Percentiles rank a stretch among this genome's conserved stretches.
Conservation (phyloP, 2,113 vertebrate species). For the Centropus unirufus region DNA sequence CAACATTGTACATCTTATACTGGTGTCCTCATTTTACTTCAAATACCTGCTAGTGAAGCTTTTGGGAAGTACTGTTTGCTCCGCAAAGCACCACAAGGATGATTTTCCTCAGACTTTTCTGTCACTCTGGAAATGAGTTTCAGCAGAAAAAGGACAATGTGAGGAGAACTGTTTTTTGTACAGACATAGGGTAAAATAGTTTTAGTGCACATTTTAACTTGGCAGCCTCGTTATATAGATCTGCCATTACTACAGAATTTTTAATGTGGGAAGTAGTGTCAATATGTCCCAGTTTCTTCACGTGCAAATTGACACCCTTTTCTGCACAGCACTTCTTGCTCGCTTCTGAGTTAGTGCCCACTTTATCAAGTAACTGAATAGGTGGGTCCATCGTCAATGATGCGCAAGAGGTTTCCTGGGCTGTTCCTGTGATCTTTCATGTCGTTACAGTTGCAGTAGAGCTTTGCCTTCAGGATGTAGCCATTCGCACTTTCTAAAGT, state of each 20-base stretch:
- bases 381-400: background rate
- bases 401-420: background rate
- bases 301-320: background rate
- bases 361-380: background rate
- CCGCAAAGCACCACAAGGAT: background rate
- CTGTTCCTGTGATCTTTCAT: rapidly evolving
- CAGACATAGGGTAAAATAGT: background rate
- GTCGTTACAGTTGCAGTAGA: rapidly evolving
- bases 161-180: background rate
- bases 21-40: background rate
- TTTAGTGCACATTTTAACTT: background rate
- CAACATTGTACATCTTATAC: background rate
- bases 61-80: background rate
- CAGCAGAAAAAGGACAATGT: background rate
- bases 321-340: rapidly evolving
- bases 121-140: background rate
- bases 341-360: background rate
- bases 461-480: background rate
- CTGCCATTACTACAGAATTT: background rate
- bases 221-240: rapidly evolving
- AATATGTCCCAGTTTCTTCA: background rate
- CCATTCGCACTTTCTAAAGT: background rate
- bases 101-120: background rate
- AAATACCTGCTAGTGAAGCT: background rate
- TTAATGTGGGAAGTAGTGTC: background rate